These are phyloP conservation scores for Semaprochilodus insignis DNA, from an alignment of 2,797 vertebrate species.

Conservation along the genomic window DNA sequence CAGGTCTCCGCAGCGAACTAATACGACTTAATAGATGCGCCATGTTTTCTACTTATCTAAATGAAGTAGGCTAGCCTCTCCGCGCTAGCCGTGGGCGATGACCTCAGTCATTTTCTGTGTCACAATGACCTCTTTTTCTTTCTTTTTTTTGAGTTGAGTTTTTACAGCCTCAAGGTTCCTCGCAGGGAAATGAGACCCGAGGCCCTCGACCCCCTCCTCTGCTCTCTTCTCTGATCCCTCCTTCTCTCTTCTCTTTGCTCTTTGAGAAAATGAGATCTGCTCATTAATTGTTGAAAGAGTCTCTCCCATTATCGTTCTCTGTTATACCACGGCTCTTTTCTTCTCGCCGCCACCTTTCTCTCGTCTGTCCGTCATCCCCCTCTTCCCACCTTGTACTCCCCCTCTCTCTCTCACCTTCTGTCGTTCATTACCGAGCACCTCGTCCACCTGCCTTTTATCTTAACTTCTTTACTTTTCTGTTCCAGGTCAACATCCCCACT, in stretches of 20 bases:
- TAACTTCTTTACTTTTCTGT: slow-evolving; percentile 4
- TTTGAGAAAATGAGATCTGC: slow-evolving; percentile 51
- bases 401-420: slow-evolving; percentile 26
- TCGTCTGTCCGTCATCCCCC: slow-evolving; percentile 33
- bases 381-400: slow-evolving; percentile 22
- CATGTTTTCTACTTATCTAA: slow-evolving; percentile 39
- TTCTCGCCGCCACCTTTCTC: slow-evolving; percentile 31
- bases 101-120: slow-evolving; percentile 58
- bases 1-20: not conserved
- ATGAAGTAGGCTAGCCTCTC: slow-evolving; percentile 37
- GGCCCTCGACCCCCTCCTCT: slow-evolving; percentile 37
- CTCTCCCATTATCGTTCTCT: slow-evolving; percentile 45
- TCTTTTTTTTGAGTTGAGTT: slow-evolving; percentile 42
- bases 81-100: slow-evolving; percentile 36
- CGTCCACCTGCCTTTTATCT: slow-evolving; percentile 21
- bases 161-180: slow-evolving; percentile 55
- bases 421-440: not conserved
- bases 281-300: slow-evolving; percentile 56
- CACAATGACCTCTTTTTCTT: slow-evolving; percentile 55
- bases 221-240: slow-evolving; percentile 50
- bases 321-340: slow-evolving; percentile 27
- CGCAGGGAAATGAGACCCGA: slow-evolving; percentile 49
- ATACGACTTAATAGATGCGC: slow-evolving; percentile 18
- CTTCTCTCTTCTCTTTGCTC: slow-evolving; percentile 28
- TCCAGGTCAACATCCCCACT: slow-evolving; percentile 17